Evolutionary conservation across 2,888 invertebrate species (phyloP).

Genomic region (Hecatera dysodea): DNA sequence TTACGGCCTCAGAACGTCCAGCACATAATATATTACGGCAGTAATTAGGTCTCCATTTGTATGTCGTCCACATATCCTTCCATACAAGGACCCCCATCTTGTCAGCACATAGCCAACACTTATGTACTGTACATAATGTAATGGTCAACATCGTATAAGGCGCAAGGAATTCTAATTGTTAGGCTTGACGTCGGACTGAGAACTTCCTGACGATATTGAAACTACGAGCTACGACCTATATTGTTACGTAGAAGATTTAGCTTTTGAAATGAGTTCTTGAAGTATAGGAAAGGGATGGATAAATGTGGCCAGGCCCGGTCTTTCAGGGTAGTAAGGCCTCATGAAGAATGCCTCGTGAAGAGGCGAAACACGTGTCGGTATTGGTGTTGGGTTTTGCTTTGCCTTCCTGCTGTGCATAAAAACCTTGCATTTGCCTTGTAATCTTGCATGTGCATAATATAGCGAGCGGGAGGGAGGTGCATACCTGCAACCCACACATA

Average conservation of each 20-base stretch:
- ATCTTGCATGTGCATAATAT: no score
- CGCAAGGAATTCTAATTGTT: slow-evolving; percentile 36
- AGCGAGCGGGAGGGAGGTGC: no score
- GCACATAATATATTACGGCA: slow-evolving; percentile 10
- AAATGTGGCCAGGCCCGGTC: neutral
- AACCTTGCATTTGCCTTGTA: no score
- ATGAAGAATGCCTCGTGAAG: no score
- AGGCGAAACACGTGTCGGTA: no score
- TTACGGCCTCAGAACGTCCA: neutral
- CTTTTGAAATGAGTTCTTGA: neutral
- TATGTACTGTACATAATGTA: slow-evolving; percentile 31
- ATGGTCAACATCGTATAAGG: slow-evolving; percentile 38
- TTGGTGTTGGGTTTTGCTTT: no score
- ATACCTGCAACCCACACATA: no score
- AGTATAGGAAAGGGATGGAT: neutral
- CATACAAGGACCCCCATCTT: slow-evolving; percentile 28
- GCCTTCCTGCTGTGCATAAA: no score
- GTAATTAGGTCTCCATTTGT: slow-evolving; percentile 38
- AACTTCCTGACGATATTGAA: slow-evolving; percentile 52
- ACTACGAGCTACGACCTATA: no score
- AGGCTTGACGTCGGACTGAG: slow-evolving; percentile 50
- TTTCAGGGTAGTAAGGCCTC: no score
- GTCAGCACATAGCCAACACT: slow-evolving; percentile 14
- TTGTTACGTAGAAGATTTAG: slow-evolving; percentile 35
- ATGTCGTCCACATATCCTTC: slow-evolving; percentile 21